phyloP scores from a whole-genome alignment of 2,888 invertebrate genomes.

The Calameuta idolon region DNA sequence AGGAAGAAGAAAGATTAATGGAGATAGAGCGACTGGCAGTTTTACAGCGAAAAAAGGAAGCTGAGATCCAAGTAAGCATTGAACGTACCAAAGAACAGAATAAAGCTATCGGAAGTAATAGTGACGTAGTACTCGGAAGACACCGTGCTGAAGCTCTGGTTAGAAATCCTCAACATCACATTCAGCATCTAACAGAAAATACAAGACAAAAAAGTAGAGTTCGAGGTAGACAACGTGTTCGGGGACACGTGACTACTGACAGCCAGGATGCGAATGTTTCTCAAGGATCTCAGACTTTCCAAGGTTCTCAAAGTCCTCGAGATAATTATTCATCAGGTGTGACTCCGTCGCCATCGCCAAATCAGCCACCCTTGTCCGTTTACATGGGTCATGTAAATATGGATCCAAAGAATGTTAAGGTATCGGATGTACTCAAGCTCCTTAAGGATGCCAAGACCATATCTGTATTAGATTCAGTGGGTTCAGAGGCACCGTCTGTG shows the following conservation, averaged over 20 bases:
- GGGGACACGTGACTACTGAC: background rate
- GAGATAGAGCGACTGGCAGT: slow-evolving; percentile 44
- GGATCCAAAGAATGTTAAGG: slow-evolving; percentile 69
- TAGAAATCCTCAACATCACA: slow-evolving; percentile 45
- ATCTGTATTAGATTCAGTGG: slow-evolving; percentile 81
- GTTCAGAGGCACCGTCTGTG: slow-evolving; percentile 78
- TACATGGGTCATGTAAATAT: slow-evolving; percentile 74
- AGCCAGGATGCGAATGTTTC: background rate
- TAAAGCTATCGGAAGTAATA: slow-evolving; percentile 33
- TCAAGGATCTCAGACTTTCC: background rate
- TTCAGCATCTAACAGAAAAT: slow-evolving; percentile 49
- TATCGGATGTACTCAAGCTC: slow-evolving; percentile 78
- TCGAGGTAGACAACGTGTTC: slow-evolving; percentile 6
- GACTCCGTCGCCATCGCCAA: slow-evolving; percentile 69
- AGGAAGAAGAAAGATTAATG: slow-evolving; percentile 43
- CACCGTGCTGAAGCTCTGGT: slow-evolving; percentile 41
- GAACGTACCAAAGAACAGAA: slow-evolving; percentile 41
- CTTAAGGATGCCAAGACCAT: slow-evolving; percentile 80
- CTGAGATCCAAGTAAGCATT: slow-evolving; percentile 38
- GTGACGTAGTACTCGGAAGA: slow-evolving; percentile 12
- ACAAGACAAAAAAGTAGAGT: slow-evolving; percentile 10
- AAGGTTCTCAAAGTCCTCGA: background rate
- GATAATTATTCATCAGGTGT: background rate
- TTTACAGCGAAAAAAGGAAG: slow-evolving; percentile 36
- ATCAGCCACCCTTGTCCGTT: slow-evolving; percentile 87